Evolutionary conservation across 2,113 vertebrate species (phyloP), one percentile per base, ranked within the genome.

Genomic region (Chlamydotis undulata): DNA sequence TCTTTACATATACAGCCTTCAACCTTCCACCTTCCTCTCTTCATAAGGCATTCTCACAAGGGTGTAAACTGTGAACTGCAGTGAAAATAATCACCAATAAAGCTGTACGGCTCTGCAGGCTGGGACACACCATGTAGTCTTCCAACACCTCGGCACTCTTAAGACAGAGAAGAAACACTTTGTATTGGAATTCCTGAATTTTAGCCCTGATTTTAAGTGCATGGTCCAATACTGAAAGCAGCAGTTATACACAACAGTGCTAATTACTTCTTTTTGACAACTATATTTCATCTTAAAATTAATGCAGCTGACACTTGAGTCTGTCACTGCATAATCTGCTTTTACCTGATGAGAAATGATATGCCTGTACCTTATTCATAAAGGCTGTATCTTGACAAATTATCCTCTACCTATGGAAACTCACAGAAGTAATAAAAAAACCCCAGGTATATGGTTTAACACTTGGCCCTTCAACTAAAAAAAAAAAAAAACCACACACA

Each of bases 91-190:
- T 8, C 25, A n/a, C 24, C 37, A 59, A 28, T 15, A 31, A 84
- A 47, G 83, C 61, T 61, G 68, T 2, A 2, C 26, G 21, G 52
- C 29, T 65, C 56, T 73, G 14, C 56, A 35, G 25, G n/a, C 45
- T 55, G 29, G 9, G 71, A 33, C 3, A 2, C 6, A 52, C 7
- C 49, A 67, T 3, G 0, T 2, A 17, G 25, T 41, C 49, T 75
- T 75, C 43, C 69, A 57, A 75, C 2, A 9, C 29, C 19, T 59
- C 3, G 0, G 12, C 0, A 2, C 14, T 8, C 50, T 63, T 57
- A 47, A 57, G 60, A 67, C 29, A 55, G 22, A 73, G 25, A 12
- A 89, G 10, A 75, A 69, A n/a, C 14, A 24, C 15, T 64, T 50
- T 47, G 15, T 57, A 33, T 16, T 41, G 37, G 19, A 8, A 52